These are phyloP conservation scores for Aelia acuminata DNA, from an alignment of 2,888 invertebrate species.

Conservation along the genomic window DNA sequence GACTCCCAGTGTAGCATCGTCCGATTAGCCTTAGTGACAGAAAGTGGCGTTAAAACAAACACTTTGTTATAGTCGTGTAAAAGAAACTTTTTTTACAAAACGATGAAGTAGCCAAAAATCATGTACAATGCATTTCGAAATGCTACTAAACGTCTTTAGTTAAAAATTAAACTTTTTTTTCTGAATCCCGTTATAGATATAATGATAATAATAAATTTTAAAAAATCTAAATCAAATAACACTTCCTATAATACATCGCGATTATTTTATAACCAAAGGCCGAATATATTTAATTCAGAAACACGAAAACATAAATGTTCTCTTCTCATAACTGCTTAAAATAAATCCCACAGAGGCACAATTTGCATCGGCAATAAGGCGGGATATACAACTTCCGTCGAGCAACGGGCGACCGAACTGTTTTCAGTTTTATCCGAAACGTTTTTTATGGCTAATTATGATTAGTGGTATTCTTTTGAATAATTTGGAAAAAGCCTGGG, in stretches of 20 bases:
- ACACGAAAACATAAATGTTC: constrained; percentile 25
- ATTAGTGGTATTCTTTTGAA: neutral
- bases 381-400: constrained; percentile 11
- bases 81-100: too few relatives aligned
- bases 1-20: too few relatives aligned
- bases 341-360: neutral
- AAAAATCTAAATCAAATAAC: neutral
- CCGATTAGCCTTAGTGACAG: too few relatives aligned
- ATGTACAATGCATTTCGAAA: too few relatives aligned
- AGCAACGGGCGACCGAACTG: neutral
- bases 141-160: too few relatives aligned
- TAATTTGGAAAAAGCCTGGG: neutral
- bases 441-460: neutral
- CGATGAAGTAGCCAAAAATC: too few relatives aligned
- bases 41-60: too few relatives aligned
- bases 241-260: neutral
- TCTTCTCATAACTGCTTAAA: neutral
- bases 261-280: neutral
- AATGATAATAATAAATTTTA: neutral
- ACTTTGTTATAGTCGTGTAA: too few relatives aligned
- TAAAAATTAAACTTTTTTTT: neutral
- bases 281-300: neutral
- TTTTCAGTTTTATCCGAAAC: neutral
- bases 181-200: neutral
- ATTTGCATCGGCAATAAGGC: neutral